Conservation (phyloP, 37 sponge, comb jelly and placozoan species). For the Crambe crambe region DNA sequence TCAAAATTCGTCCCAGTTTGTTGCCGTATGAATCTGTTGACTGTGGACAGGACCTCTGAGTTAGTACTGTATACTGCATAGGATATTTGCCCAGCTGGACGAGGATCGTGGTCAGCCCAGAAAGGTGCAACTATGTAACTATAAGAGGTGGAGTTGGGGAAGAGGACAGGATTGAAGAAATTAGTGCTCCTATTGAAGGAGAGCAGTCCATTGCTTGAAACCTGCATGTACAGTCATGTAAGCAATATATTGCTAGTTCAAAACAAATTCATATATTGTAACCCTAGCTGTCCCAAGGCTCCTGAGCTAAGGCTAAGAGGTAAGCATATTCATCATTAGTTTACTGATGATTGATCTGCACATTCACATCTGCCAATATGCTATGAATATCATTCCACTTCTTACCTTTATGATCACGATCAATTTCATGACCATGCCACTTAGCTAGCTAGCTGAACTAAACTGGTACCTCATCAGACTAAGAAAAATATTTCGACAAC, state of each 20-base stretch:
- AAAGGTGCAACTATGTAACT: constrained; percentile 17
- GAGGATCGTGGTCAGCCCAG: constrained; percentile 32
- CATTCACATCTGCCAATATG: no score
- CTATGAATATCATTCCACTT: no score
- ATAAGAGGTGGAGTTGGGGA: constrained; percentile 19
- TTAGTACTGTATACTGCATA: constrained; percentile 6
- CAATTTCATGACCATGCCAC: no score
- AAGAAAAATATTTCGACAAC: no score
- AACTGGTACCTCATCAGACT: no score
- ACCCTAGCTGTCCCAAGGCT: no score
- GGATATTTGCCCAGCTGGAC: constrained; percentile 14
- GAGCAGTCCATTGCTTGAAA: constrained; percentile 22
- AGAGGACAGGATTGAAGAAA: constrained; percentile 16
- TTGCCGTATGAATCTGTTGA: constrained; percentile 8
- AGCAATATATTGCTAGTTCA: not conserved
- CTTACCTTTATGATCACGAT: no score
- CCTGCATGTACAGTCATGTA: not conserved
- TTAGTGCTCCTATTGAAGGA: constrained; percentile 20
- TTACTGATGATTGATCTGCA: no score
- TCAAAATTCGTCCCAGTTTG: not conserved
- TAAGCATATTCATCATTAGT: no score
- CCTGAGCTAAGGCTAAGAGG: no score
- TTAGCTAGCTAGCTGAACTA: no score
- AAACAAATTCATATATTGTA: not conserved
- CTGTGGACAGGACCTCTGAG: not conserved